Conservation (phyloP, 2,113 vertebrate genomes). For the Nothoprocta perdicaria region DNA sequence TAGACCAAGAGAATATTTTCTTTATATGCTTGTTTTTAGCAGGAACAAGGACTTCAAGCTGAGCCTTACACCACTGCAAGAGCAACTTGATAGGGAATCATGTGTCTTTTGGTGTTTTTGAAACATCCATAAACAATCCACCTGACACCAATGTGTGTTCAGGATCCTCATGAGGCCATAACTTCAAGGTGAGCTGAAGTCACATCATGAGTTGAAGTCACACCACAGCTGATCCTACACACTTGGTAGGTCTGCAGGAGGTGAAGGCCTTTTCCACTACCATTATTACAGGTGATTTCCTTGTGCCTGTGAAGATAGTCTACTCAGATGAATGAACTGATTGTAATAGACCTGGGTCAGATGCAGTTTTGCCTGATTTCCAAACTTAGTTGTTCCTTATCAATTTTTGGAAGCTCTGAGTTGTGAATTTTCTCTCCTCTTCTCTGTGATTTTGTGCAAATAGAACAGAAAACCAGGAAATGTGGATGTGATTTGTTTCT, state of each 20-base stretch:
- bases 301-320: neutral
- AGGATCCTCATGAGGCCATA: neutral
- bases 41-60: neutral
- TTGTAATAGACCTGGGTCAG: neutral
- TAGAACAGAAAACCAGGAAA: neutral
- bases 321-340: neutral
- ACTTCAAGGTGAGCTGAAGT: neutral
- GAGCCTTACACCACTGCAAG: neutral
- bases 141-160: neutral
- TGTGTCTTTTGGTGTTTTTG: neutral
- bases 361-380: neutral
- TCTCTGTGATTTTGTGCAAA: rapidly evolving
- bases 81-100: neutral
- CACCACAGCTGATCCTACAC: neutral
- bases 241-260: neutral
- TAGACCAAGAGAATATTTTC: neutral
- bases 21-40: neutral
- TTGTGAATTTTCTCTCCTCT: neutral
- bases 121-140: conserved; percentile 7
- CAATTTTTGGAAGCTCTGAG: neutral
- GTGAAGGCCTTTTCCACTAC: neutral
- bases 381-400: neutral
- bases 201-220: neutral
- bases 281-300: neutral
- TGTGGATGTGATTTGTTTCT: neutral